Percentiles rank a stretch among this genome's conserved stretches.
Conservation (phyloP, 2,888 invertebrate species). For the Panzeria rudis region DNA sequence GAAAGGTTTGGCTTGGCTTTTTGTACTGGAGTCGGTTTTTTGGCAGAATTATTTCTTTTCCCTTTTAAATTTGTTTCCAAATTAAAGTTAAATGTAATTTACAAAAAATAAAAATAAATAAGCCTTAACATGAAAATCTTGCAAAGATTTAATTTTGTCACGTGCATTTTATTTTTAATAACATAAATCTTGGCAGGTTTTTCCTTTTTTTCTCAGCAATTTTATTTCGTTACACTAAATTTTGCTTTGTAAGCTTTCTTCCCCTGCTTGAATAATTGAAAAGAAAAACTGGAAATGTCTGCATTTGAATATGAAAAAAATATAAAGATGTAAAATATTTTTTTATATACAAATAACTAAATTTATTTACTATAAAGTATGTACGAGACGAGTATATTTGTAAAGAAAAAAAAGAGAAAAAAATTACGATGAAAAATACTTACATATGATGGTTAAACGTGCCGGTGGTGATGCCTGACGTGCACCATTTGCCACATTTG, state of each 20-base stretch:
- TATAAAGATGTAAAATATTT: constrained; percentile 31
- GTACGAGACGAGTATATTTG: neutral
- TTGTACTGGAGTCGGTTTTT: too few species aligned
- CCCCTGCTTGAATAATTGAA: constrained; percentile 18
- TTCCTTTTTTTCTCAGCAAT: neutral
- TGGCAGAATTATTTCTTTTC: too few species aligned
- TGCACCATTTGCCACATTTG: constrained; percentile 82
- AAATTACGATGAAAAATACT: constrained; percentile 74
- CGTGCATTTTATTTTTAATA: constrained; percentile 45
- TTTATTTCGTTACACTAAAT: constrained; percentile 23
- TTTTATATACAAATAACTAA: neutral
- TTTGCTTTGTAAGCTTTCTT: constrained; percentile 31
- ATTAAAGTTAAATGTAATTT: neutral
- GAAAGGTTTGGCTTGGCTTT: too few species aligned
- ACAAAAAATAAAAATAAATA: too few species aligned
- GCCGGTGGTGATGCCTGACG: constrained; percentile 83
- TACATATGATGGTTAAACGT: constrained; percentile 82
- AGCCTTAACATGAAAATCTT: constrained; percentile 11
- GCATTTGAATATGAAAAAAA: constrained; percentile 14
- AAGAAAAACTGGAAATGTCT: constrained; percentile 42
- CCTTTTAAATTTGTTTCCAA: neutral
- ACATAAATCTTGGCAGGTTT: constrained; percentile 35
- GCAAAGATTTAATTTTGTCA: constrained; percentile 46
- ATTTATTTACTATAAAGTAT: constrained; percentile 25
- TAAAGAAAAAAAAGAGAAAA: neutral